A percentile compares a stretch with the other conserved stretches of the same genome.
phyloP scores from a whole-genome alignment of 2,888 invertebrate species.

The Atethmia centrago region DNA sequence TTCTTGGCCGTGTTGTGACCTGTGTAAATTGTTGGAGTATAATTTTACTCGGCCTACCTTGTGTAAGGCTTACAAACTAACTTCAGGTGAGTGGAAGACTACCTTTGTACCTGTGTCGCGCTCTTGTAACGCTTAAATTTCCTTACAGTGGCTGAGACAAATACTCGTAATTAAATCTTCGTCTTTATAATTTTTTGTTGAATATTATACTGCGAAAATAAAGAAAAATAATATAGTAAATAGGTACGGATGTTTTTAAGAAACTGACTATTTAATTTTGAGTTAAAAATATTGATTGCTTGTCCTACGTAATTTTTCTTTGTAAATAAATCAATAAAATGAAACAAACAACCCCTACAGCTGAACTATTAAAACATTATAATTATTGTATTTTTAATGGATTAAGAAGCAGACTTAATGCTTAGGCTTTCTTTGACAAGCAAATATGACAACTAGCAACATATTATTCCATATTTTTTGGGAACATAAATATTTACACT shows the following conservation, averaged over 20 bases:
- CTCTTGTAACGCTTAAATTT: constrained; percentile 26
- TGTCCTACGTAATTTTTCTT: too few relatives aligned
- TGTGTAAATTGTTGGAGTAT: constrained; percentile 64
- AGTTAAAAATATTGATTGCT: not conserved
- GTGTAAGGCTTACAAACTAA: constrained; percentile 61
- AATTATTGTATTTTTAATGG: not conserved
- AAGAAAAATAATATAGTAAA: not conserved
- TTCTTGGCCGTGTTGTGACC: constrained; percentile 72
- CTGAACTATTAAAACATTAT: not conserved
- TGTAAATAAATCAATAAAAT: not conserved
- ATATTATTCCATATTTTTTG: not conserved
- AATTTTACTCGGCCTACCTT: constrained; percentile 63
- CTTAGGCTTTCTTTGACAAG: not conserved
- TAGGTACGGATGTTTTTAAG: not conserved
- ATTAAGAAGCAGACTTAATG: not conserved
- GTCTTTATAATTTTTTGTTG: constrained; percentile 7
- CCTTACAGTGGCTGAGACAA: constrained; percentile 1
- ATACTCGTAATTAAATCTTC: constrained; percentile 14
- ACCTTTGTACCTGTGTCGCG: not conserved
- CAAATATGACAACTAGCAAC: not conserved
- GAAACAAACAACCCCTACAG: not conserved
- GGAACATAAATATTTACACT: not conserved
- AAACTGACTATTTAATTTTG: not conserved
- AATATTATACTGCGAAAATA: not conserved
- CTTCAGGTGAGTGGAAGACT: constrained; percentile 71